phyloP scores from a whole-genome alignment of 2,888 invertebrate species.

The Eristalinus sepulchralis region DNA sequence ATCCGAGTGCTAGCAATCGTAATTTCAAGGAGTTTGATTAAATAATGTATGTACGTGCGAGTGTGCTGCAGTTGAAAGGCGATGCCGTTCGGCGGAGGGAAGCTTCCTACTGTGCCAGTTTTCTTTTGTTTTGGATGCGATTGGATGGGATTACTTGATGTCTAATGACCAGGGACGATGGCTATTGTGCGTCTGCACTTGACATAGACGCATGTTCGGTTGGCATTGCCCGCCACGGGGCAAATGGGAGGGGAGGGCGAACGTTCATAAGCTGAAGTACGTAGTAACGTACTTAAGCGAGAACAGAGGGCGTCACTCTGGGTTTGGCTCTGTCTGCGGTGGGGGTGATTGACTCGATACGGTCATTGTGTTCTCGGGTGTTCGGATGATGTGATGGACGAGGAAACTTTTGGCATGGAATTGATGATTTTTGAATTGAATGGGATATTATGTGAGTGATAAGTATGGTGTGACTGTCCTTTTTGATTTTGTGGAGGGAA shows the following conservation, averaged over 20 bases:
- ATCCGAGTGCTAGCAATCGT: constrained; percentile 40
- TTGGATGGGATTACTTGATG: background rate
- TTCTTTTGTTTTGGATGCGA: background rate
- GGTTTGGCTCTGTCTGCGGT: background rate
- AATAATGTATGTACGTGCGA: constrained; percentile 59
- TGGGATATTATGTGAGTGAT: background rate
- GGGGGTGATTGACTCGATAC: background rate
- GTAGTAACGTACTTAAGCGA: background rate
- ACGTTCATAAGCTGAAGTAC: background rate
- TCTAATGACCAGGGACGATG: background rate
- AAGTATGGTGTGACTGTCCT: too few species aligned
- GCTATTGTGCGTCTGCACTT: background rate
- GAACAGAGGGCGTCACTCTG: background rate
- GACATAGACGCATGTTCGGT: background rate
- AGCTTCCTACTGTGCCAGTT: background rate
- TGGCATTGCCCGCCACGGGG: background rate
- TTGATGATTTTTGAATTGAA: background rate
- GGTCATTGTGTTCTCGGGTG: background rate
- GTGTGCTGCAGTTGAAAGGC: background rate
- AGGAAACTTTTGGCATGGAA: background rate
- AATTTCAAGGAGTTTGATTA: constrained; percentile 61
- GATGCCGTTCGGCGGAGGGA: background rate
- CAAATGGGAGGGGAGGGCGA: background rate
- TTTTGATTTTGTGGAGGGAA: too few species aligned
- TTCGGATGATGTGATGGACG: background rate